Percentiles rank a stretch among this genome's conserved stretches.
Evolutionary conservation across 2,113 vertebrate species (phyloP).

Genomic region (Gnathonemus echidnorhynchus): DNA sequence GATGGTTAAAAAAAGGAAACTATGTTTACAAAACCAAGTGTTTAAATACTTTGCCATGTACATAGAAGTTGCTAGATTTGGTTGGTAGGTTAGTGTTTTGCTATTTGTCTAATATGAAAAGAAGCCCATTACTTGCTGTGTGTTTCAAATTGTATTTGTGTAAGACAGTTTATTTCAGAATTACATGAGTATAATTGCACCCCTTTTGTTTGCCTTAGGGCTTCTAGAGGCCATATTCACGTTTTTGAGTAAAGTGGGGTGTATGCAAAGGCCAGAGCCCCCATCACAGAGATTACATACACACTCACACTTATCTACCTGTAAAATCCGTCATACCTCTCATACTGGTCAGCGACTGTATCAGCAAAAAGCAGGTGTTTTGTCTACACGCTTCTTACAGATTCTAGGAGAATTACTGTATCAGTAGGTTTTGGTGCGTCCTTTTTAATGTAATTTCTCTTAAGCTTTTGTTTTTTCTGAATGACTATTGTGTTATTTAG

Average conservation of each 20-base stretch:
- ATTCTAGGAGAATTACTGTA: slow-evolving; percentile 82
- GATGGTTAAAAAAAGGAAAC: slow-evolving; percentile 33
- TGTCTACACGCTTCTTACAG: slow-evolving; percentile 90
- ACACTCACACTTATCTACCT: slow-evolving; percentile 91
- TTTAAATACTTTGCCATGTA: slow-evolving; percentile 34
- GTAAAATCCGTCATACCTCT: slow-evolving; percentile 93
- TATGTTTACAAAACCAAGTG: slow-evolving; percentile 48
- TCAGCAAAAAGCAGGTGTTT: slow-evolving; percentile 76
- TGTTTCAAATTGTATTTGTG: slow-evolving; percentile 17
- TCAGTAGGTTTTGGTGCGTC: slow-evolving; percentile 83
- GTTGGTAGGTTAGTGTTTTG: slow-evolving; percentile 27
- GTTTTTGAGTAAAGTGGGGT: slow-evolving; percentile 68
- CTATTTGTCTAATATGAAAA: slow-evolving; percentile 19
- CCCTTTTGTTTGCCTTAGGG: slow-evolving; percentile 81
- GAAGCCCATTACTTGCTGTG: slow-evolving; percentile 4
- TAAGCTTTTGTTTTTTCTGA: slow-evolving; percentile 65
- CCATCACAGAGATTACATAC: slow-evolving; percentile 72
- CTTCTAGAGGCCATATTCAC: slow-evolving; percentile 81
- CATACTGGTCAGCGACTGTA: slow-evolving; percentile 86
- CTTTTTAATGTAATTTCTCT: slow-evolving; percentile 82
- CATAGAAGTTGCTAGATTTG: slow-evolving; percentile 26
- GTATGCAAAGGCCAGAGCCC: slow-evolving; percentile 67
- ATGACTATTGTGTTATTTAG: slow-evolving; percentile 62
- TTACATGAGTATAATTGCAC: slow-evolving; percentile 75
- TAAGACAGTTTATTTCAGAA: slow-evolving; percentile 63